Base-by-base conservation (phyloP, 2,888 invertebrate species). In the Diarsia brunnea region DNA sequence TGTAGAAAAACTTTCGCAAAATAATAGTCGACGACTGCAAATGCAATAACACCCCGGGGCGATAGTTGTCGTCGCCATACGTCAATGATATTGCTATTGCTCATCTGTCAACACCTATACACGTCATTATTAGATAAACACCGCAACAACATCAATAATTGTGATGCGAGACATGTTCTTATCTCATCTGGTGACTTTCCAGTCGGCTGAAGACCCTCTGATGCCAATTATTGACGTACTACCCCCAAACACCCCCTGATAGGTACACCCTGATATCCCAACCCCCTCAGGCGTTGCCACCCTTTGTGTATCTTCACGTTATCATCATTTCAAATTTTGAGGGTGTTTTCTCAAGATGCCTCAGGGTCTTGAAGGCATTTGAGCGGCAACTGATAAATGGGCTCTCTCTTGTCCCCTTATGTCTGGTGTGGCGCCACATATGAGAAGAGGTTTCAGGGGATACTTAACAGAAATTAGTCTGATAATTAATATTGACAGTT, bases 121-220 rank as follows among this genome's bases (percentile, higher is more conserved):
- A 60, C 19, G 12, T 65, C 31, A 73, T 27, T 21, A 49, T 61
- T 31, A 66, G 38, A 72, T 72, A 55, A 55, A 78, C 67, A 63
- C n/a, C 16, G 45, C 19, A 51, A 45, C 49, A 24, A 47, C 60
- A 53, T 43, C 49, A 64, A 69, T 71, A 51, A 70, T 82, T 79
- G 51, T n/a, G 43, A 75, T 74, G 68, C 71, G 55, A 75, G 73
- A 78, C 81, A 60, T 77, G 75, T 79, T 75, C 71, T 71, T 79
- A 83, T 78, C 84, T 79, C 78, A 74, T 83, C 61, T 63, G 14
- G 38, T 31, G 51, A 64, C 63, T 83, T 86, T 87, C 87, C 87
- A 87, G 71, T 78, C 67, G 76, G 55, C 43, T 85, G 84, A 77
- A 79, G 85, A 87, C 87, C 86, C 86, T 83, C 74, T 73, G 70